Evolutionary conservation across 2,113 vertebrate species (phyloP).

Genomic region (Semnornis frantzii): DNA sequence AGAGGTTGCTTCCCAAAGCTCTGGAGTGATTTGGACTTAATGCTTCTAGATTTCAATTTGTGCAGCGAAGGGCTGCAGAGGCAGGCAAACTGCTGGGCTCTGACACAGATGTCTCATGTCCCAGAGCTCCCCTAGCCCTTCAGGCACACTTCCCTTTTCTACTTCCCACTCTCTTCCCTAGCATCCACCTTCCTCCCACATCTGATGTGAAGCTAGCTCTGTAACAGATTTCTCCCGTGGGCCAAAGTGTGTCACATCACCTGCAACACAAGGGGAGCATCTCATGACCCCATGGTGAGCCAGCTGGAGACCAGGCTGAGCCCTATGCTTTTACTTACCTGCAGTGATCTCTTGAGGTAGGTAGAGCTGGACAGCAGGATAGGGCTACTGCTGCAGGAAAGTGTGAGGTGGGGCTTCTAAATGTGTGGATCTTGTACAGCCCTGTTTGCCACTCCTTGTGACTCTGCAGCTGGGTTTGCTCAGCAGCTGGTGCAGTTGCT

Average conservation of each 20-base stretch:
- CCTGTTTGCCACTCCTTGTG: not conserved
- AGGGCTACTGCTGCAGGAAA: not conserved
- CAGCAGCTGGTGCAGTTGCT: not conserved
- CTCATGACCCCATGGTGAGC: not conserved
- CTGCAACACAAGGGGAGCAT: not conserved
- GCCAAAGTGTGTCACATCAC: not conserved
- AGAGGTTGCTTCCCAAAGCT: not conserved
- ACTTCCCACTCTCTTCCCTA: not conserved
- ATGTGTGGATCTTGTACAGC: not conserved
- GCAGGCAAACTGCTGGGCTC: not conserved
- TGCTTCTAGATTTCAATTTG: not conserved
- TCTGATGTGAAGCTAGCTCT: not conserved
- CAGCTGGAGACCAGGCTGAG: not conserved
- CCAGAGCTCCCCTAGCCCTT: not conserved
- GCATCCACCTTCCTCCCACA: not conserved
- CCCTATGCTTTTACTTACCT: not conserved
- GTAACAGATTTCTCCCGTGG: not conserved
- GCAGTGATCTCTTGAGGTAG: not conserved
- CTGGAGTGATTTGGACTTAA: not conserved
- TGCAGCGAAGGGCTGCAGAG: not conserved
- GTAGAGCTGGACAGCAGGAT: not conserved
- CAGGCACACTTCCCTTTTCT: not conserved
- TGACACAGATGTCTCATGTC: not conserved
- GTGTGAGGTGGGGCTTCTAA: fast-evolving
- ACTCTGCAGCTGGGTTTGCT: not conserved